These are phyloP conservation scores for Nycticorax nycticorax DNA, from an alignment of 2,113 vertebrate genomes.

Conservation along the genomic window DNA sequence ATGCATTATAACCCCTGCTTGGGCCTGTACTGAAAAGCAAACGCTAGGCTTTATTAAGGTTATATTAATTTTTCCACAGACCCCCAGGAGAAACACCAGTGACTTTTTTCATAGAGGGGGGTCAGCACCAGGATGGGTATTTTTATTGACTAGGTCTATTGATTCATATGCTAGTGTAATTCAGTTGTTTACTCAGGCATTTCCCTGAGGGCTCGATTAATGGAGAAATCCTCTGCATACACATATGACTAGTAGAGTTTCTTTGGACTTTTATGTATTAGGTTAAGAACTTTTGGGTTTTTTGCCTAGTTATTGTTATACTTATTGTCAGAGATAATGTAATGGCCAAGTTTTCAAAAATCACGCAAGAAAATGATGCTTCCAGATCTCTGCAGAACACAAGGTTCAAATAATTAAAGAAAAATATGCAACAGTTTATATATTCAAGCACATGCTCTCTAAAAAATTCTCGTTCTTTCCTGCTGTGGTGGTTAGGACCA, in stretches of 20 bases:
- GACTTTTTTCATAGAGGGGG: neutral
- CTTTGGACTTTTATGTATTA: neutral
- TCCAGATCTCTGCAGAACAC: neutral
- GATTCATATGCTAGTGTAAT: neutral
- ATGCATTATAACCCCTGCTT: neutral
- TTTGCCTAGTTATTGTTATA: neutral
- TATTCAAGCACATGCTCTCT: neutral
- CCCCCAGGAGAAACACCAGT: neutral
- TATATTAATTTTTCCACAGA: constrained; percentile 30
- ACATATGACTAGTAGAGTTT: neutral
- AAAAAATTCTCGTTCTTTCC: neutral
- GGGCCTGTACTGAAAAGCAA: neutral
- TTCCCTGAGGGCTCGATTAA: neutral
- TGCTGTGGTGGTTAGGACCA: neutral
- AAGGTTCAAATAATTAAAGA: neutral
- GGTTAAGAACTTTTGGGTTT: neutral
- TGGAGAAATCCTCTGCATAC: neutral
- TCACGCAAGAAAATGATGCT: neutral
- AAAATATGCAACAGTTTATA: neutral
- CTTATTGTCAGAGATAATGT: neutral
- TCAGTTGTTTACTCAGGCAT: neutral
- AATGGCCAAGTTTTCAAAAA: neutral
- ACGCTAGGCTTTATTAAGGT: neutral
- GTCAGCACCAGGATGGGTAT: neutral
- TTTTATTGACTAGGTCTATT: constrained; percentile 24